Evolutionary conservation across 2,888 invertebrate genomes (phyloP).

Genomic region (Hemistola chrysoprasaria): DNA sequence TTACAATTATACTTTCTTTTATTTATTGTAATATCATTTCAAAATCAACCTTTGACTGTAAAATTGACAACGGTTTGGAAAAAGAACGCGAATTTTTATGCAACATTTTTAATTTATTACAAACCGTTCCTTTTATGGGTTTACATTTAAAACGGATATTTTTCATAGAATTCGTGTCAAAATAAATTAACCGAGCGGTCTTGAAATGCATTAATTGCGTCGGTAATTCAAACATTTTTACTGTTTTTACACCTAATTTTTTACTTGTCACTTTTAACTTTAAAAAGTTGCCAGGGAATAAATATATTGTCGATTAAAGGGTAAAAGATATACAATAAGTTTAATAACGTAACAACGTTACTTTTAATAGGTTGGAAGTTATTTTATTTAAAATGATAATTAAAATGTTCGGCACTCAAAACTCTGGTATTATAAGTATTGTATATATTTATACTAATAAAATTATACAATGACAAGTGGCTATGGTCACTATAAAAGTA

Average conservation of each 20-base stretch:
- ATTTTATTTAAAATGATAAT: no score
- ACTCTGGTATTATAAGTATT: conserved; percentile 15
- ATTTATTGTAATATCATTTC: conserved; percentile 1
- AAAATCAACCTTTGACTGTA: conserved; percentile 16
- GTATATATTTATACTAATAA: no score
- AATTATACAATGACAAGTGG: no score
- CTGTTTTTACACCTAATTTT: conserved; percentile 2
- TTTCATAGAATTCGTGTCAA: conserved; percentile 28
- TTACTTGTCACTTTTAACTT: conserved; percentile 5
- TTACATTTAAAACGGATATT: conserved; percentile 27
- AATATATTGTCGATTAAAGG: background rate
- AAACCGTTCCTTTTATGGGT: conserved; percentile 28
- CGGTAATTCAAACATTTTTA: conserved; percentile 13
- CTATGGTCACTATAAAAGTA: background rate
- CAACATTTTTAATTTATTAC: conserved; percentile 33
- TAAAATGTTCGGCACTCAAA: conserved; percentile 9
- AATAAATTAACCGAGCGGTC: conserved; percentile 22
- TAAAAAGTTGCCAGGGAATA: conserved; percentile 8
- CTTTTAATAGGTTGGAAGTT: no score
- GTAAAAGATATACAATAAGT: background rate
- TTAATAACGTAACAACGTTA: no score
- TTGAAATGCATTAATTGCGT: conserved; percentile 15
- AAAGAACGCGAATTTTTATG: conserved; percentile 26
- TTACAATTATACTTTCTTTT: background rate
- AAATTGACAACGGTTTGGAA: conserved; percentile 4